Conservation (phyloP, 2,113 vertebrate species). For the Parus major region DNA sequence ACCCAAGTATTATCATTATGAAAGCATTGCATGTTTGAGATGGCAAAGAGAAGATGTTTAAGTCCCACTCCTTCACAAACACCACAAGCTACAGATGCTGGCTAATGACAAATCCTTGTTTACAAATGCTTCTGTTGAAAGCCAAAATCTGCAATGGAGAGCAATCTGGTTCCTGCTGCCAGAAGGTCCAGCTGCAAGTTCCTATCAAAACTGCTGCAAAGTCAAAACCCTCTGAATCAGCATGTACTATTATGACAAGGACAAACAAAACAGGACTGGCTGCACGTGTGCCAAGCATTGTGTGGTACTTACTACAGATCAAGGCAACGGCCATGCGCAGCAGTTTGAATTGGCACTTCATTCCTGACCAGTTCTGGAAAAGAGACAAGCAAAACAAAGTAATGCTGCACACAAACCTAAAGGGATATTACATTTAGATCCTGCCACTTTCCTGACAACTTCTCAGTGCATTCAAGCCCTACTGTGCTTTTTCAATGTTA, state of each 20-base stretch:
- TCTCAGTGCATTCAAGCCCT: background rate
- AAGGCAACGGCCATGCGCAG: conserved; percentile 96
- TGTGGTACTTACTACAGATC: conserved; percentile 91
- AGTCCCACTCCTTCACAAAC: background rate
- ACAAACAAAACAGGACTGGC: background rate
- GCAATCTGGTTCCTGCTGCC: background rate
- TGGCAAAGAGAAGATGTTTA: background rate
- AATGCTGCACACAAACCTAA: background rate
- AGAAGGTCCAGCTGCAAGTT: conserved; percentile 1
- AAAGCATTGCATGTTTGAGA: background rate
- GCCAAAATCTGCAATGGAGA: background rate
- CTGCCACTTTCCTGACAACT: background rate
- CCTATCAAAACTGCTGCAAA: conserved; percentile 16
- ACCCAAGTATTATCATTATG: background rate
- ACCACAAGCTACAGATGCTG: background rate
- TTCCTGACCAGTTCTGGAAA: conserved; percentile 95
- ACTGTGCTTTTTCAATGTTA: background rate
- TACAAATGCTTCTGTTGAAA: background rate
- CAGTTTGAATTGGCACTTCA: conserved; percentile 98
- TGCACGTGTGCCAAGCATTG: background rate
- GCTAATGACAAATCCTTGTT: background rate
- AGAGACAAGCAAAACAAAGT: conserved; percentile 38
- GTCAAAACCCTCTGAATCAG: background rate
- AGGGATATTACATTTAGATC: background rate
- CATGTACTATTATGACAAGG: background rate